These are phyloP conservation scores for Lysandra bellargus DNA, from an alignment of 2,888 invertebrate genomes.

Conservation along the genomic window DNA sequence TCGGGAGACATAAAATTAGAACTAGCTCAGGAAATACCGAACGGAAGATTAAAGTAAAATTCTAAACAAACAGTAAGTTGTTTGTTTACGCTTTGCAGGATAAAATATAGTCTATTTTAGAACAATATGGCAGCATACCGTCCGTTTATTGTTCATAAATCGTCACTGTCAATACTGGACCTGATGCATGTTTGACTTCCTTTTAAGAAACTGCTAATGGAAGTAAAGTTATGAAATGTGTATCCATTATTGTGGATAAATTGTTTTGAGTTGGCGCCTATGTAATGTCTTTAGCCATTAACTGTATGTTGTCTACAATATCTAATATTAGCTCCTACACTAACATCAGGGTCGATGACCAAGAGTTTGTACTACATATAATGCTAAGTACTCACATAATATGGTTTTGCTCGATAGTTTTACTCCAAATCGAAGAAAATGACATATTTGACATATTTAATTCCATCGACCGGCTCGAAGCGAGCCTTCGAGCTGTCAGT, in stretches of 20 bases:
- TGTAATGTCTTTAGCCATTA: background rate
- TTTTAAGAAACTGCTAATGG: slow-evolving; percentile 26
- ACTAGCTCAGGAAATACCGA: slow-evolving; percentile 20
- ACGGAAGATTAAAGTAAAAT: slow-evolving; percentile 31
- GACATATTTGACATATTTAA: too few species aligned
- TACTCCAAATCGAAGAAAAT: too few species aligned
- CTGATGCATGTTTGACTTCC: slow-evolving; percentile 38
- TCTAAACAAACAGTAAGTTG: slow-evolving; percentile 29
- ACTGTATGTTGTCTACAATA: background rate
- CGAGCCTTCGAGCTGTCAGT: too few species aligned
- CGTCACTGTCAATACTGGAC: slow-evolving; percentile 63
- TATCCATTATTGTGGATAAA: background rate
- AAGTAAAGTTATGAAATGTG: background rate
- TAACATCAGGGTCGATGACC: background rate
- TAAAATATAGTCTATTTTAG: slow-evolving; percentile 49
- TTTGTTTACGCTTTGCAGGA: slow-evolving; percentile 34
- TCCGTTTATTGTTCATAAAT: slow-evolving; percentile 68
- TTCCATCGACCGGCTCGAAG: too few species aligned
- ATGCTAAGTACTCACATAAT: too few species aligned
- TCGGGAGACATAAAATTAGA: slow-evolving; percentile 28
- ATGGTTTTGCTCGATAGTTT: too few species aligned
- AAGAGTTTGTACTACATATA: too few species aligned
- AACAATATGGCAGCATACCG: slow-evolving; percentile 55
- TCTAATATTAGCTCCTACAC: background rate
- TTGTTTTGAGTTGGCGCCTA: background rate